Conservation (phyloP, 2,113 vertebrate species). For the Apeltes quadracus region DNA sequence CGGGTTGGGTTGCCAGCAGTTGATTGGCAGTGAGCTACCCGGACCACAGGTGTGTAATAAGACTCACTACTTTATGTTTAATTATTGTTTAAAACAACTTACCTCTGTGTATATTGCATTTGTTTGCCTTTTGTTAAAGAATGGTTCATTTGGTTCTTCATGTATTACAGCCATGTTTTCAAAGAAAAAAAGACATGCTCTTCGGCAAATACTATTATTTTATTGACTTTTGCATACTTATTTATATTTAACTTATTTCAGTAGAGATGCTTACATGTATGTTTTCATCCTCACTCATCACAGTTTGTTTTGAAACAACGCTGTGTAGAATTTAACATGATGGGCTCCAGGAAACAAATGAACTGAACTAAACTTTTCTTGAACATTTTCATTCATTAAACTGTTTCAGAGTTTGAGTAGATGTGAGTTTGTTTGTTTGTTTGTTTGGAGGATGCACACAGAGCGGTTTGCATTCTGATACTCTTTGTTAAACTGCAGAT, state of each 20-base stretch:
- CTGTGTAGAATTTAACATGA: background rate
- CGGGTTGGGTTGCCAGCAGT: conserved; percentile 75
- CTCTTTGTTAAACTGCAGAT: background rate
- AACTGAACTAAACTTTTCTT: too few species aligned
- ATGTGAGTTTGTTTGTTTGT: background rate
- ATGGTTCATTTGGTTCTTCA: background rate
- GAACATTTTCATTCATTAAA: background rate
- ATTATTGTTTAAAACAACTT: background rate
- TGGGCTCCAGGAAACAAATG: background rate
- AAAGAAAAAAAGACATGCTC: background rate
- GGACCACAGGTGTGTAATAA: conserved; percentile 63
- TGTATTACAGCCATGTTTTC: background rate
- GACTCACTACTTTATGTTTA: background rate
- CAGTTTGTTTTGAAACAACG: background rate
- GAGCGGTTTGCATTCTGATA: background rate
- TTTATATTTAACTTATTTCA: too few species aligned
- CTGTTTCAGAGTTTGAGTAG: background rate
- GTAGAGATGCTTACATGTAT: background rate
- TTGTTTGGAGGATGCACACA: background rate
- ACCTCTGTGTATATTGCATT: background rate
- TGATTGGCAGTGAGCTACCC: conserved; percentile 73
- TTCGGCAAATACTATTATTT: background rate
- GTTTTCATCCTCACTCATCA: background rate
- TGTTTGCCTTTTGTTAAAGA: background rate
- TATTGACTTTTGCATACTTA: background rate